Evolutionary conservation across 2,797 vertebrate species (phyloP).

Genomic region (Hephaestus fuliginosus): DNA sequence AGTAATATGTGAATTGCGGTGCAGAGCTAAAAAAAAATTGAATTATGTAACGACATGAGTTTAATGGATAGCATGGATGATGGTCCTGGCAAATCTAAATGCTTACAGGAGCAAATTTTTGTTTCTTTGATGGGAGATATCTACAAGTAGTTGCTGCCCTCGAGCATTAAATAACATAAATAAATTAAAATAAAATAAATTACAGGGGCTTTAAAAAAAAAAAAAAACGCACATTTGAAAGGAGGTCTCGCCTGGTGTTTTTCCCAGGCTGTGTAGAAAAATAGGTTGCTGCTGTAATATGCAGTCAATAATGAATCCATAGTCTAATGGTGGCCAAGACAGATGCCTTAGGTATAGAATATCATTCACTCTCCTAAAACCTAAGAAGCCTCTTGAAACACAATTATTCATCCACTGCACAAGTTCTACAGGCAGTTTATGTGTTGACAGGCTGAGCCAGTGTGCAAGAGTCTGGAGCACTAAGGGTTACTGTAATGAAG

Average conservation of each 20-base stretch:
- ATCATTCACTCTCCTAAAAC: constrained; percentile 60
- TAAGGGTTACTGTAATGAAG: constrained; percentile 68
- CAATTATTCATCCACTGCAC: constrained; percentile 45
- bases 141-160: constrained; percentile 1
- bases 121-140: constrained; percentile 10
- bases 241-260: background rate
- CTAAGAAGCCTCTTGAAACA: constrained; percentile 48
- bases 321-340: constrained; percentile 26
- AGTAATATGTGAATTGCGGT: constrained; percentile 35
- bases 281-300: constrained; percentile 6
- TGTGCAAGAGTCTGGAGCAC: constrained; percentile 36
- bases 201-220: background rate
- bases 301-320: constrained; percentile 38
- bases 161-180: background rate
- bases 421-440: constrained; percentile 36
- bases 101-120: background rate
- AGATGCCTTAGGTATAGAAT: constrained; percentile 52
- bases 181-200: constrained; percentile 16
- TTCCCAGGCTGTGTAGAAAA: constrained; percentile 18
- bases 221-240: background rate
- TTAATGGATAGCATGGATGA: constrained; percentile 13
- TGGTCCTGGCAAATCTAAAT: constrained; percentile 22
- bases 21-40: constrained; percentile 21
- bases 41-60: constrained; percentile 46
- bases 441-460: constrained; percentile 50